Conservation (phyloP, 2,888 invertebrate genomes). For the Eupelmus urozonus region DNA sequence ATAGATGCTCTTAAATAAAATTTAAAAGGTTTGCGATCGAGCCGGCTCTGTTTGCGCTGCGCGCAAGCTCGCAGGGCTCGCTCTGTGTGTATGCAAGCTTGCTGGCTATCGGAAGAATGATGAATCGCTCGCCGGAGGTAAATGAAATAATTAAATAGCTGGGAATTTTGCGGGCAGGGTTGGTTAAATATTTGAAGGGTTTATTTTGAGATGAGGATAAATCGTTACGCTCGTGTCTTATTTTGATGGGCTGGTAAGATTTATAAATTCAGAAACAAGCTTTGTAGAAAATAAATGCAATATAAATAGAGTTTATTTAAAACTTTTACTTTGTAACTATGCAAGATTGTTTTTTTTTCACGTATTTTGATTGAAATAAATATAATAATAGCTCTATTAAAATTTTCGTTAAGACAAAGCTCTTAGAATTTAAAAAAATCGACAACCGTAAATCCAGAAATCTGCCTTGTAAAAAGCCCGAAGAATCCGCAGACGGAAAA, state of each 20-base stretch:
- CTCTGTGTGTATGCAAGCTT: not conserved
- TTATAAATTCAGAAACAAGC: not conserved
- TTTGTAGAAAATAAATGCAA: too few species aligned
- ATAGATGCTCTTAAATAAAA: constrained; percentile 28
- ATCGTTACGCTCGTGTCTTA: not conserved
- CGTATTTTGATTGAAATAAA: too few species aligned
- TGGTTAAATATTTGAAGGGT: constrained; percentile 4
- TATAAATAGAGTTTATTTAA: too few species aligned
- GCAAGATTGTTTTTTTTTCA: too few species aligned
- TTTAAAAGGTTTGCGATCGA: constrained; percentile 33
- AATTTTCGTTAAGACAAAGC: too few species aligned
- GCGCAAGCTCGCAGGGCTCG: not conserved
- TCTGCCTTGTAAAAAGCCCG: too few species aligned
- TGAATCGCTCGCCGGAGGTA: constrained; percentile 18
- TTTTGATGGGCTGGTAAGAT: not conserved
- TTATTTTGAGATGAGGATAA: not conserved
- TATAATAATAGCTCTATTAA: too few species aligned
- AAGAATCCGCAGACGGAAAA: not conserved
- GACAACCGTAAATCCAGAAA: too few species aligned
- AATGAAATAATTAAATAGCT: constrained; percentile 28
- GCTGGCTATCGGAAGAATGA: constrained; percentile 33
- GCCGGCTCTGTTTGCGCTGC: constrained; percentile 5
- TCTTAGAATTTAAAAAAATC: too few species aligned
- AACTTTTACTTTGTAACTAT: too few species aligned
- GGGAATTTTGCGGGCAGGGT: not conserved